These are phyloP conservation scores for Pachyseris speciosa DNA, from an alignment of 64 coral and sea anemone species.

Conservation along the genomic window DNA sequence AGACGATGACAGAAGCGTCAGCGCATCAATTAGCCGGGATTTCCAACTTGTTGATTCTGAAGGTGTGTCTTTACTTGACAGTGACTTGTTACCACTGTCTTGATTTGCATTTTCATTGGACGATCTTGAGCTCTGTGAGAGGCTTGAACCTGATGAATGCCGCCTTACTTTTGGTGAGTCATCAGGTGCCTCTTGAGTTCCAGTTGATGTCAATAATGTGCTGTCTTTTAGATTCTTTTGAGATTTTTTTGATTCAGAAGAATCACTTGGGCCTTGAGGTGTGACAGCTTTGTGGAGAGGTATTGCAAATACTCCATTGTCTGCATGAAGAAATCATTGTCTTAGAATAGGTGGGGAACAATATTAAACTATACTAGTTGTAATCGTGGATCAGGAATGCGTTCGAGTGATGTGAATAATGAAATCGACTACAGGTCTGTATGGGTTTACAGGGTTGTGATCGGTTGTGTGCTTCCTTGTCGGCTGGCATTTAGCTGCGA, in stretches of 20 bases:
- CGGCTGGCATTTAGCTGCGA: too few relatives aligned
- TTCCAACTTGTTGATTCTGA: slow-evolving; percentile 89
- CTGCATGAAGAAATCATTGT: slow-evolving; percentile 35
- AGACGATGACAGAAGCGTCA: slow-evolving; percentile 89
- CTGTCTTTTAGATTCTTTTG: slow-evolving; percentile 32
- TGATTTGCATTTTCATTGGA: slow-evolving; percentile 58
- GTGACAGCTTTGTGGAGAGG: slow-evolving; percentile 82
- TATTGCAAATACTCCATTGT: slow-evolving; percentile 91
- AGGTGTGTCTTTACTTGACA: slow-evolving; percentile 29
- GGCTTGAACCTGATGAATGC: slow-evolving; percentile 80
- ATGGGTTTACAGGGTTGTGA: too few relatives aligned
- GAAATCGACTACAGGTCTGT: too few relatives aligned
- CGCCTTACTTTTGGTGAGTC: slow-evolving; percentile 68
- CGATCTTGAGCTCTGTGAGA: slow-evolving; percentile 71
- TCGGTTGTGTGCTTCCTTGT: too few relatives aligned
- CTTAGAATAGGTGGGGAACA: too few relatives aligned
- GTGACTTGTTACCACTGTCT: slow-evolving; percentile 34
- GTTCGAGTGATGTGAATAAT: too few relatives aligned
- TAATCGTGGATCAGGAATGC: too few relatives aligned
- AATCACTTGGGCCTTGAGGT: slow-evolving; percentile 44
- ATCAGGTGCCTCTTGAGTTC: slow-evolving; percentile 30
- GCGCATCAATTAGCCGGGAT: slow-evolving; percentile 88
- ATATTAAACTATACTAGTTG: too few relatives aligned
- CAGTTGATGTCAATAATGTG: slow-evolving; percentile 5
- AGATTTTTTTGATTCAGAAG: slow-evolving; percentile 11